Evolutionary conservation across 2,797 vertebrate genomes (phyloP), one percentile per base, ranked within the genome.

Genomic region (Sebastes nivosus): DNA sequence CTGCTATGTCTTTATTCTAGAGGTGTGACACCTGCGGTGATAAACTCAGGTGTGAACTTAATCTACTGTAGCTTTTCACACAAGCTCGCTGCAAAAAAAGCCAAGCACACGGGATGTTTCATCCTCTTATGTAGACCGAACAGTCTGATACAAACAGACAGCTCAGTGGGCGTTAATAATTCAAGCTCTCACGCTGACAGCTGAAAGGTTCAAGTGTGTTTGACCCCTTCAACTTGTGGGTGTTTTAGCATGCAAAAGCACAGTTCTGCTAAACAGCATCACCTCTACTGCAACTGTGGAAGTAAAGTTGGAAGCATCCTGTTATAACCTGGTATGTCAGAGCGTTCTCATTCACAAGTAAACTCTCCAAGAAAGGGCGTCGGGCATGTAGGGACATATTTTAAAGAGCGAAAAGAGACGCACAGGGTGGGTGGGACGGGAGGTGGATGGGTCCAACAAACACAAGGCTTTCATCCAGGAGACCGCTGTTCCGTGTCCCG

Each of bases 121-220:
- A 7, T 38, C 11, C 13, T 36, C 57, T 55, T 11, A 65, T 18
- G 46, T 13, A 50, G 71, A 55, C 32, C 11, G 25, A 42, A 22
- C 61, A n/a, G 46, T 29, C 54, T 42, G 77, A 85, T 78, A 58
- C 74, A 66, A 85, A 83, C 77, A 55, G 85, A 78, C 85, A 89
- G 83, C 77, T 82, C 81, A 81, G 65, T 83, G 83, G 57, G 77
- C 82, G 77, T 88, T 81, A 87, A 81, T 87, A 87, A 85, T 84
- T 79, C 20, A 42, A 72, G 50, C 55, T 69, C 74, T 88, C 64
- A 72, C 72, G 67, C 74, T 87, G 82, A 85, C 86, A 84, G 79
- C 75, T 86, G 75, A 86, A 78, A 72, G 75, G 75, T 84, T 88
- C 83, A 80, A 71, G 64, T 30, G 75, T 75, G 13, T 89, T 29